Evolutionary conservation across 2,888 invertebrate species (phyloP).

Genomic region (Thumatha senex): DNA sequence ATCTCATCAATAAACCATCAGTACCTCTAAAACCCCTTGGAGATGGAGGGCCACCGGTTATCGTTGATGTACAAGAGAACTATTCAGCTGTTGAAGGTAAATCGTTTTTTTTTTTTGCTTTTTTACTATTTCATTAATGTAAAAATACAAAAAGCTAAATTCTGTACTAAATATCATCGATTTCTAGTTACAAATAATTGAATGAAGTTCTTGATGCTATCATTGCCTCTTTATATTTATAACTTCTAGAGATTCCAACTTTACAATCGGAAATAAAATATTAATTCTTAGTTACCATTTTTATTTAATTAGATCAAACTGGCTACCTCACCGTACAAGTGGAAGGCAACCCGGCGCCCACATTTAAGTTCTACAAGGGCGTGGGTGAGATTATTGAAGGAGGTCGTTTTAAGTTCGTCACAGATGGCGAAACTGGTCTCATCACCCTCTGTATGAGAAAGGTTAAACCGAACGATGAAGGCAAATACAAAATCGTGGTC

Average conservation of each 20-base stretch:
- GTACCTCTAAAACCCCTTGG: slow-evolving; percentile 93
- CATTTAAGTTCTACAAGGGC: slow-evolving; percentile 97
- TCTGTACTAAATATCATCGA: too few species aligned
- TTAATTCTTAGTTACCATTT: not conserved
- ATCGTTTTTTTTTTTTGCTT: slow-evolving; percentile 11
- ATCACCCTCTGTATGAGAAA: slow-evolving; percentile 98
- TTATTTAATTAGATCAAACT: slow-evolving; percentile 88
- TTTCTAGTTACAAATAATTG: too few species aligned
- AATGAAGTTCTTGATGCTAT: too few species aligned
- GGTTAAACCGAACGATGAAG: slow-evolving; percentile 98
- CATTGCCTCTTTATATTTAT: too few species aligned
- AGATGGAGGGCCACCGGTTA: slow-evolving; percentile 92
- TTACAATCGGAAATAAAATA: too few species aligned
- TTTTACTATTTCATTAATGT: too few species aligned
- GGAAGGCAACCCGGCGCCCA: slow-evolving; percentile 97
- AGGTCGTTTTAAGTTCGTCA: slow-evolving; percentile 96
- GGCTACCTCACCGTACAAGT: slow-evolving; percentile 96
- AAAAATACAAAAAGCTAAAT: too few species aligned
- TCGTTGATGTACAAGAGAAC: slow-evolving; percentile 96
- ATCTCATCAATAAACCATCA: slow-evolving; percentile 94
- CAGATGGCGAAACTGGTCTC: slow-evolving; percentile 96
- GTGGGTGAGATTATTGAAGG: slow-evolving; percentile 96
- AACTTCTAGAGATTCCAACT: too few species aligned
- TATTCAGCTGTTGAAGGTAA: slow-evolving; percentile 98
- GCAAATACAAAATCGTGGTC: slow-evolving; percentile 95